Evolutionary conservation across 2,888 invertebrate genomes (phyloP), one percentile per base, ranked within the genome.

Genomic region (Thymelicus lineola): DNA sequence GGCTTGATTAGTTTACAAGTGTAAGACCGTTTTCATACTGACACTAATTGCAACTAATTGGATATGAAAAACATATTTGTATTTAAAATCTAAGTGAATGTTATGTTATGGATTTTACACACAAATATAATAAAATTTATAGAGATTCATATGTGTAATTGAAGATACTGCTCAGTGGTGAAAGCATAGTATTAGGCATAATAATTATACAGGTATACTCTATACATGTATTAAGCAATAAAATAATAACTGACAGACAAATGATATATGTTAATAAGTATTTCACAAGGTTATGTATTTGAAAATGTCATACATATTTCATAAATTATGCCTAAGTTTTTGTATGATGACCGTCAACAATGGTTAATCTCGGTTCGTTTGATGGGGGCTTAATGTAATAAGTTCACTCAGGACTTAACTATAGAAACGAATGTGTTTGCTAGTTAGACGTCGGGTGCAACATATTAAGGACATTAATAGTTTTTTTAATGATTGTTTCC

Each of bases 301-400:
- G 14, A 55, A 55, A 42, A 10, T 15, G 1, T 7, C 7, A 15
- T 55, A 15, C 1, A 5, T 10, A 28, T 28, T 12, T 28, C 12
- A 28, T 55, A 0, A 55, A 28, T 28, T 28, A 28, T 28, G 55
- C 6, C 55, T 12, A 28, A 55, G 28, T 28, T 20, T 36, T 36
- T 35, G 57, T 57, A 7, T n/a, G n/a, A 1, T 57, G n/a, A 55
- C 55, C 28, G 2, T 28, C 1, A 57, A 5, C 14, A 35, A 57
- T 2, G 55, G 57, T 45, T 20, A 53, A 46, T 28, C 55, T 68
- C 68, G 36, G 55, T 68, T 55, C 36, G 68, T 68, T 38, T 61
- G 68, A 68, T n/a, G 68, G 68, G 68, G 68, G 68, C 61, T 68
- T 68, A 17, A n/a, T 58, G 36, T 46, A 66, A 38, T 66, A 53